Conservation (phyloP, 2,797 vertebrate genomes). For the Alectoris magna region DNA sequence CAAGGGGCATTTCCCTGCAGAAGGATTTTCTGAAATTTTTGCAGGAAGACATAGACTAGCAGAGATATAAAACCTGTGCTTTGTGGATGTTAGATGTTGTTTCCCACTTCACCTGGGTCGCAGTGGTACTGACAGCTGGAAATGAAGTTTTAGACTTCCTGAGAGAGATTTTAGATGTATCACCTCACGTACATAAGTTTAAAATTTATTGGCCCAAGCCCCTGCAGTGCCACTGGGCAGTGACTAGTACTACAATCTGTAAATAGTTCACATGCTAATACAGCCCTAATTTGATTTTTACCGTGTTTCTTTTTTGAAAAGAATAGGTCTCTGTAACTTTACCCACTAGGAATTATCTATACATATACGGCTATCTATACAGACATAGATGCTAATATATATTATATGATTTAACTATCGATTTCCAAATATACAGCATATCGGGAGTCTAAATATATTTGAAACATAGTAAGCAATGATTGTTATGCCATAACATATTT, state of each 20-base stretch:
- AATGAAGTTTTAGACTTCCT: background rate
- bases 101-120: background rate
- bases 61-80: background rate
- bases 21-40: background rate
- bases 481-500: background rate
- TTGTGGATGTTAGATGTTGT: background rate
- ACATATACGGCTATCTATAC: background rate
- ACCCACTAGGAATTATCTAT: background rate
- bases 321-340: background rate
- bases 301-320: background rate
- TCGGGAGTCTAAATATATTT: slow-evolving; percentile 2
- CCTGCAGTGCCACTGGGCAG: background rate
- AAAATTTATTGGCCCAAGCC: background rate
- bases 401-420: slow-evolving; percentile 4
- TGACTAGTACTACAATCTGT: background rate
- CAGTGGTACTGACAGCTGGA: background rate
- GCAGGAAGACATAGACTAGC: background rate
- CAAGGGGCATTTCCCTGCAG: background rate
- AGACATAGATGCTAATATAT: background rate
- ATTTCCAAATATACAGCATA: background rate
- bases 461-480: background rate
- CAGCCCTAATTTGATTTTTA: background rate
- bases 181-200: background rate
- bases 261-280: background rate
- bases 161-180: background rate